Conservation (phyloP, 2,888 invertebrate genomes). For the Cistogaster globosa region DNA sequence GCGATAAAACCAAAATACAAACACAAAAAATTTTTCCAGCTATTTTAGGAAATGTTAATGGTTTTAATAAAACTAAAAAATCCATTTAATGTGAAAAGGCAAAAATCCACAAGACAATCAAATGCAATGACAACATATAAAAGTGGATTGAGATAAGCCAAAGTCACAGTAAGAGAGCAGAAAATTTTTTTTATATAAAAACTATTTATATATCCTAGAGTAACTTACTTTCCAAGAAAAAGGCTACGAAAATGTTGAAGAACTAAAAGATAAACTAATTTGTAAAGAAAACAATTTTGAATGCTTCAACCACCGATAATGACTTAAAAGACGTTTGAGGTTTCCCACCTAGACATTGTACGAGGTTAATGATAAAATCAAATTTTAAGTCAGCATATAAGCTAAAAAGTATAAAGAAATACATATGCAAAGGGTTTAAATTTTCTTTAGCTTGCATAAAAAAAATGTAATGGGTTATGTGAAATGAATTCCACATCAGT, state of each 20-base stretch:
- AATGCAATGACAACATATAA: background rate
- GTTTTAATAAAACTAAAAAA: constrained; percentile 45
- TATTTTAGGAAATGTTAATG: constrained; percentile 54
- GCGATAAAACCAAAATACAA: background rate
- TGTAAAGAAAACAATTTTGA: constrained; percentile 25
- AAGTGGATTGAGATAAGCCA: background rate
- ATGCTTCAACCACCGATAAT: constrained; percentile 21
- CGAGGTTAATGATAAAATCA: background rate
- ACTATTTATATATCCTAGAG: background rate
- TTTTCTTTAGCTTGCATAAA: background rate
- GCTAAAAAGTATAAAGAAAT: background rate
- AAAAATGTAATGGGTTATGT: background rate
- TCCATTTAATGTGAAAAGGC: constrained; percentile 14
- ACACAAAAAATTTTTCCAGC: background rate
- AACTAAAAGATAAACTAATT: background rate
- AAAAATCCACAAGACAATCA: background rate
- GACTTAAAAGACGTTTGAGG: constrained; percentile 15
- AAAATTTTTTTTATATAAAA: background rate
- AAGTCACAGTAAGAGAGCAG: background rate
- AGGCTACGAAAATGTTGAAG: background rate
- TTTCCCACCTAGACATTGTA: background rate
- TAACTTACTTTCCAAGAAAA: background rate
- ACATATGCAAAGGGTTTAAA: background rate
- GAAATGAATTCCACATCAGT: constrained; percentile 2
- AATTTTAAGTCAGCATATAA: constrained; percentile 6